Percentiles rank a stretch among this genome's conserved stretches.
Conservation (phyloP, 2,888 invertebrate species). For the Tribolium freemani region DNA sequence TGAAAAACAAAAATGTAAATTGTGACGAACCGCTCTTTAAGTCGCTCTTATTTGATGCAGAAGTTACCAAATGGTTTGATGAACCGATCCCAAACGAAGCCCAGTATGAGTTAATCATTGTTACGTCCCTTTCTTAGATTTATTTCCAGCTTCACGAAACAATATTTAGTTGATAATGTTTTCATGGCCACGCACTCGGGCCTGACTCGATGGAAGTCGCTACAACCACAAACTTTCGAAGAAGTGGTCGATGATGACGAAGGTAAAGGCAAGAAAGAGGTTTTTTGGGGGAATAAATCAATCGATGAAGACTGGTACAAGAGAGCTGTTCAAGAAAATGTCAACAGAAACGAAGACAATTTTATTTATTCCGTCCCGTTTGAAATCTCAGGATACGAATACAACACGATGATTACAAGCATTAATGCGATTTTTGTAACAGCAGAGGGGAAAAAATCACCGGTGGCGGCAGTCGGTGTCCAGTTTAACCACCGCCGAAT, state of each 20-base stretch:
- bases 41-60: constrained; percentile 60
- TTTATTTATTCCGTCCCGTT: constrained; percentile 86
- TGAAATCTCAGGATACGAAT: constrained; percentile 69
- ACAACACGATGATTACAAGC: constrained; percentile 83
- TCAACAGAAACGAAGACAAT: constrained; percentile 79
- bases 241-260: constrained; percentile 53
- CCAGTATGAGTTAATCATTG: constrained; percentile 32
- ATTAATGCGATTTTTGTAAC: constrained; percentile 83
- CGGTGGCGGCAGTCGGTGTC: constrained; percentile 81
- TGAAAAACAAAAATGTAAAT: not conserved
- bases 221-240: constrained; percentile 43
- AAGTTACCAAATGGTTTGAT: constrained; percentile 60
- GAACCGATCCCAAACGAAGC: constrained; percentile 49
- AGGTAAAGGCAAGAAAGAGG: constrained; percentile 72
- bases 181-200: constrained; percentile 93
- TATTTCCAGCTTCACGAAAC: constrained; percentile 48
- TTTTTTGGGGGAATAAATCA: constrained; percentile 74
- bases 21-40: constrained; percentile 45
- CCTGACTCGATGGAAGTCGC: constrained; percentile 83
- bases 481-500: constrained; percentile 87
- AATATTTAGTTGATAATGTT: constrained; percentile 67
- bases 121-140: not conserved
- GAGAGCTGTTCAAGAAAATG: constrained; percentile 87
- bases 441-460: constrained; percentile 72
- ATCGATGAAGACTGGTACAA: constrained; percentile 93